Evolutionary conservation across 2,113 vertebrate genomes (phyloP), one percentile per base, ranked within the genome.

Genomic region (Coturnix japonica): DNA sequence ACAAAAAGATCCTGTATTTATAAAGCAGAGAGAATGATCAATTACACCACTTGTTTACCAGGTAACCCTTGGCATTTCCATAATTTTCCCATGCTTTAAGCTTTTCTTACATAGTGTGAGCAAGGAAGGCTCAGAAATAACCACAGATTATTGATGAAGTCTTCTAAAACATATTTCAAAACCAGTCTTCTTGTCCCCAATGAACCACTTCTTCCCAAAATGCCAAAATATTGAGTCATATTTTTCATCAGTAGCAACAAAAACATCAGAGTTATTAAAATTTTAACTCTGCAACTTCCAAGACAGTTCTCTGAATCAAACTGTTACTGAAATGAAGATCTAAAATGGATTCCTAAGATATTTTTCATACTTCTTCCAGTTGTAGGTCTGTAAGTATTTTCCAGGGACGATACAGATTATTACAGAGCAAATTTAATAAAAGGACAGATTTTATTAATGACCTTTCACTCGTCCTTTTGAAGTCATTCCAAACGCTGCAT

Each of bases 31-130:
- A 13, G 47, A 59, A 51, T 60, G 51, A 92, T 80, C 76, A 92
- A 77, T 67, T 73, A 63, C 75, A 61, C 53, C 59, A 70, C 74
- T 65, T 79, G 71, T 67, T 91, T 81, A 83, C 54, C 75, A 94
- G 47, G 64, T 64, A 76, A 64, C 47, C 59, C 8, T 20, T 89
- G 67, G 46, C 86, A 95, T 94, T 96, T 95, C 91, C 51, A 28
- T 85, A 72, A 94, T 87, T 91, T 73, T 54, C 53, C 79, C 39
- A 72, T 90, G 30, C 90, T 65, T 64, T 60, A 22, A 83, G 46
- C 54, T 88, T 70, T 5, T 1, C 51, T 71, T 53, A 83, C 28
- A 81, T 85, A 91, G 77, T 35, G 31, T 19, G 37, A 80, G 83
- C 67, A 77, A 66, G 2, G 4, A 71, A 35, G 80, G 51, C 57